A percentile compares a stretch with the other conserved stretches of the same genome.
Evolutionary conservation across 1,140 invertebrate species (phyloP).

Genomic region (Bombus sylvicola): DNA sequence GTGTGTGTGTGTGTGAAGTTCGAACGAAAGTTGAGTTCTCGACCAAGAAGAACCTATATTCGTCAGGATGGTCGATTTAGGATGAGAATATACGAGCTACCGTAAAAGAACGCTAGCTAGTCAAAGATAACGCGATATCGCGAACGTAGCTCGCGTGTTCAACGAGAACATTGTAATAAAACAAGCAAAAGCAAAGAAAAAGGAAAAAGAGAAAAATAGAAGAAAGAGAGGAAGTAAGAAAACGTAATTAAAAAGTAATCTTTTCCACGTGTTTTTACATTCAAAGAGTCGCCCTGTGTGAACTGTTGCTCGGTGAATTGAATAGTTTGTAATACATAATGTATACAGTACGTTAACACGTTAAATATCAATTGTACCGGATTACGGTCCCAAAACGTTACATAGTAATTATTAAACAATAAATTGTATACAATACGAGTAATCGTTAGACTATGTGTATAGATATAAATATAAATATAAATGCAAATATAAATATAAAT

Average conservation of each 20-base stretch:
- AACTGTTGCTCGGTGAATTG: constrained; percentile 78
- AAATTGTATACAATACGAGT: constrained; percentile 71
- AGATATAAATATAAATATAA: constrained; percentile 46
- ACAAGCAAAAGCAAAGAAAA: neutral
- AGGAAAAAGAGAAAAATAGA: no score
- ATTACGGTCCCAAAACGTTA: constrained; percentile 52
- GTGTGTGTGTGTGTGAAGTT: neutral
- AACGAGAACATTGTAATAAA: neutral
- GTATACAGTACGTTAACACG: constrained; percentile 71
- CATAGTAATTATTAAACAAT: constrained; percentile 61
- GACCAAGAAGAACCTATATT: neutral
- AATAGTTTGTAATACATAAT: constrained; percentile 73
- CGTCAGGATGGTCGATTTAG: neutral
- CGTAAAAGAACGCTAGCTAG: neutral
- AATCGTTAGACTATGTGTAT: constrained; percentile 65
- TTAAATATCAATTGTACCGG: constrained; percentile 67
- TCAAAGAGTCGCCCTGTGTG: constrained; percentile 61
- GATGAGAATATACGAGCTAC: neutral
- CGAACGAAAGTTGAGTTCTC: constrained; percentile 4
- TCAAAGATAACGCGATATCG: neutral
- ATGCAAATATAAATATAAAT: constrained; percentile 20
- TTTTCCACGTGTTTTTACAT: constrained; percentile 63
- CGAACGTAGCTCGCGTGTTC: neutral
- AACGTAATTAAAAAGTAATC: neutral
- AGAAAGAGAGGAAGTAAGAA: neutral